These are phyloP conservation scores for Lasioglossum calceatum DNA, from an alignment of 2,888 invertebrate genomes.

Conservation along the genomic window DNA sequence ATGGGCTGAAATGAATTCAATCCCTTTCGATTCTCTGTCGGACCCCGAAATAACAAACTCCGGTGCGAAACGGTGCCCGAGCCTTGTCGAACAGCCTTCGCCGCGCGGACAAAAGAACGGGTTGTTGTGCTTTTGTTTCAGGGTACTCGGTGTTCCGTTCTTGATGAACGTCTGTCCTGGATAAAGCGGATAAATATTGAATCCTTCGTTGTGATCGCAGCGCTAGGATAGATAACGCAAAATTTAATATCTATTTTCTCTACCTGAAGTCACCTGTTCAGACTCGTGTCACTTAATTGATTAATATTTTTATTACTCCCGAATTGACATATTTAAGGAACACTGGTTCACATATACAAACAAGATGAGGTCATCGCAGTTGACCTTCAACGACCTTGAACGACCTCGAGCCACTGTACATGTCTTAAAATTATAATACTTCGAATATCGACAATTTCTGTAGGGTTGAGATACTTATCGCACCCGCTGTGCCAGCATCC, in stretches of 20 bases:
- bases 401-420: too few relatives aligned
- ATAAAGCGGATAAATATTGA: not conserved
- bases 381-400: too few relatives aligned
- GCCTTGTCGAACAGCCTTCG: conserved; percentile 2
- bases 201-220: not conserved
- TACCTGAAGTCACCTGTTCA: too few relatives aligned
- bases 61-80: not conserved
- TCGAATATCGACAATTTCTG: too few relatives aligned
- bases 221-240: not conserved
- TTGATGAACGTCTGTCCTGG: not conserved
- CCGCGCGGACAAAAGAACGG: not conserved
- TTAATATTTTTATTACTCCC: too few relatives aligned
- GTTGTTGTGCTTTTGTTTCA: not conserved
- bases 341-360: too few relatives aligned
- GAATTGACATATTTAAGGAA: too few relatives aligned
- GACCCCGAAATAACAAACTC: conserved; percentile 27
- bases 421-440: too few relatives aligned
- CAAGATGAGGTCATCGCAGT: too few relatives aligned
- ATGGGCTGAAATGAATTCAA: conserved; percentile 41
- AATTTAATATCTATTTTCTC: not conserved
- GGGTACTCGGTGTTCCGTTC: not conserved
- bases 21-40: conserved; percentile 24
- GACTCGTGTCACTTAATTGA: not conserved
- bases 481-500: not conserved
- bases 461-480: too few relatives aligned